Percentiles rank a stretch among this genome's conserved stretches.
Evolutionary conservation across 2,888 invertebrate genomes (phyloP).

Genomic region (Clepsis dumicolana): DNA sequence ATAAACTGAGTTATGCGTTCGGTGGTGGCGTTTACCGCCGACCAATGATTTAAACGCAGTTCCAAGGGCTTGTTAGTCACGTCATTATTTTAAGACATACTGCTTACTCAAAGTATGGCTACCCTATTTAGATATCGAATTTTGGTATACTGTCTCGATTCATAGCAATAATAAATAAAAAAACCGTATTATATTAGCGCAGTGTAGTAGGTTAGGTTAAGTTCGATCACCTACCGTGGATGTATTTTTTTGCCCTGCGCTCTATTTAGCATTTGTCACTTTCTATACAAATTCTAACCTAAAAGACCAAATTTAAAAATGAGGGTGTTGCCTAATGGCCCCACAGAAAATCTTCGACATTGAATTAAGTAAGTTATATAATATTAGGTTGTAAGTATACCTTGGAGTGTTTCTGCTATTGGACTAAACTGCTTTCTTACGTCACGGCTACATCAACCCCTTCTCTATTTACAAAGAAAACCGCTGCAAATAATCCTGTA

Average conservation of each 20-base stretch:
- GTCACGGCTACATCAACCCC: neutral
- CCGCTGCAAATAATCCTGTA: neutral
- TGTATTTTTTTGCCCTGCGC: too few relatives aligned
- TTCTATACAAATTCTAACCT: too few relatives aligned
- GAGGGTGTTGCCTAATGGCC: too few relatives aligned
- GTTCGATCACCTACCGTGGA: too few relatives aligned
- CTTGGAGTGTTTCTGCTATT: neutral
- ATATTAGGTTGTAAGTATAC: too few relatives aligned
- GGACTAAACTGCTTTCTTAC: neutral
- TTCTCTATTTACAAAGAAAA: neutral
- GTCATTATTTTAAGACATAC: constrained; percentile 52
- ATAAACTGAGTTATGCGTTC: constrained; percentile 62
- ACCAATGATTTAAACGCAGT: constrained; percentile 66
- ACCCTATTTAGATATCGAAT: neutral
- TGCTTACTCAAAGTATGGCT: neutral
- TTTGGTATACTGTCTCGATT: neutral
- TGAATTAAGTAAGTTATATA: too few relatives aligned
- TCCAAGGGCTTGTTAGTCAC: constrained; percentile 66
- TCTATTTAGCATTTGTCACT: too few relatives aligned
- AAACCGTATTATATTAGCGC: too few relatives aligned
- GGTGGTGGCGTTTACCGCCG: constrained; percentile 57
- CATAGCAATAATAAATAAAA: too few relatives aligned
- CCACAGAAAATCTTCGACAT: too few relatives aligned
- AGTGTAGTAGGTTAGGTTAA: too few relatives aligned
- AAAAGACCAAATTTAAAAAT: too few relatives aligned